Percentiles rank a stretch among this genome's conserved stretches.
phyloP scores from a whole-genome alignment of 2,797 vertebrate genomes.

The Nannoperca australis region DNA sequence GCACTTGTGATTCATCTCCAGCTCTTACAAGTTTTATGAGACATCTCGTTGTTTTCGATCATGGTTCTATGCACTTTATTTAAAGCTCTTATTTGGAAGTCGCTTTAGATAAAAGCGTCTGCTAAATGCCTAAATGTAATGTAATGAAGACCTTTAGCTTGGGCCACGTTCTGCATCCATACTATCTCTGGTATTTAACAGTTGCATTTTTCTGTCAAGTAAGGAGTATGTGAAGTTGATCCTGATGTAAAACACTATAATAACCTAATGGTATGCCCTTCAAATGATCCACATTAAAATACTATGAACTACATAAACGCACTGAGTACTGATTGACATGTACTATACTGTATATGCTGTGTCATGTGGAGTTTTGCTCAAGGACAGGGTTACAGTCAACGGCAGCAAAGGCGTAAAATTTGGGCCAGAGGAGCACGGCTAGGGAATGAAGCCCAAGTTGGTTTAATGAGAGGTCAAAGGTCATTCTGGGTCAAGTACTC shows the following conservation, averaged over 20 bases:
- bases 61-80: too few relatives aligned
- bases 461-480: slow-evolving; percentile 80
- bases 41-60: too few relatives aligned
- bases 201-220: background rate
- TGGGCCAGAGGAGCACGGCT: slow-evolving; percentile 38
- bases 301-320: background rate
- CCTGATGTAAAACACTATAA: background rate
- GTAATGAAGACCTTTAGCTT: background rate
- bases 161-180: background rate
- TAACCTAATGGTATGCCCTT: background rate
- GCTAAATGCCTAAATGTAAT: too few relatives aligned
- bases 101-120: too few relatives aligned
- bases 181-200: background rate
- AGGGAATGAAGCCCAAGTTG: slow-evolving; percentile 59
- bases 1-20: too few relatives aligned
- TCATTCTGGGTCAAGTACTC: slow-evolving; percentile 77
- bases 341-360: slow-evolving; percentile 3
- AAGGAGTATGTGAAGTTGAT: slow-evolving; percentile 4
- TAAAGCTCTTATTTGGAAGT: too few relatives aligned
- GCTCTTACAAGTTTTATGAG: too few relatives aligned
- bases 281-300: slow-evolving; percentile 16
- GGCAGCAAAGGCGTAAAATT: slow-evolving; percentile 46
- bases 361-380: slow-evolving; percentile 32
- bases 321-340: background rate
- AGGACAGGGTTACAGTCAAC: slow-evolving; percentile 57